Percentiles rank a stretch among this genome's conserved stretches.
Conservation (phyloP, 2,113 vertebrate genomes). For the Gallinago undulata region DNA sequence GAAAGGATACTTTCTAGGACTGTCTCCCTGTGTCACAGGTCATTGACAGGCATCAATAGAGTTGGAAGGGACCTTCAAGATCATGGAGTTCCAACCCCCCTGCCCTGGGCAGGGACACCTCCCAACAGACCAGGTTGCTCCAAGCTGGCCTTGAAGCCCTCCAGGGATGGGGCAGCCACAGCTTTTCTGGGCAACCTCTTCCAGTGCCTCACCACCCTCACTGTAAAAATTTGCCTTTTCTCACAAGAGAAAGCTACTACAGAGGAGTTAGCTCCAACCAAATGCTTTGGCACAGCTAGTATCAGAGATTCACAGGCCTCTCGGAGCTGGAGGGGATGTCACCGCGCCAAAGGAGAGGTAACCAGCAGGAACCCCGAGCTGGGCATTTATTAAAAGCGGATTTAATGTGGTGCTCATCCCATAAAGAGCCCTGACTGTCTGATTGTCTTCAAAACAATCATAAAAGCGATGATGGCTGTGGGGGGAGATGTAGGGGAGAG, state of each 20-base stretch:
- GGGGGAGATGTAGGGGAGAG: background rate
- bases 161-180: too few relatives aligned
- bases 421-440: background rate
- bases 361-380: background rate
- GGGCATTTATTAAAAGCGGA: background rate
- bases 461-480: background rate
- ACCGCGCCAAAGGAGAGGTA: background rate
- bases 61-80: too few relatives aligned
- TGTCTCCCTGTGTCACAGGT: too few relatives aligned
- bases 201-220: too few relatives aligned
- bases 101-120: too few relatives aligned
- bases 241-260: background rate
- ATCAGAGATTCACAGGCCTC: background rate
- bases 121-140: too few relatives aligned
- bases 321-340: background rate
- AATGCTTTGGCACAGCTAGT: background rate
- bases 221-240: background rate
- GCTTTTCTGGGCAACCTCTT: too few relatives aligned
- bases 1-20: too few relatives aligned
- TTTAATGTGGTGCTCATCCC: background rate
- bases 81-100: too few relatives aligned
- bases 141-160: too few relatives aligned
- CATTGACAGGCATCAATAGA: too few relatives aligned
- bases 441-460: background rate
- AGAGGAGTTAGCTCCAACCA: background rate